Conservation (phyloP, 2,888 invertebrate genomes). For the Eilema depressum region DNA sequence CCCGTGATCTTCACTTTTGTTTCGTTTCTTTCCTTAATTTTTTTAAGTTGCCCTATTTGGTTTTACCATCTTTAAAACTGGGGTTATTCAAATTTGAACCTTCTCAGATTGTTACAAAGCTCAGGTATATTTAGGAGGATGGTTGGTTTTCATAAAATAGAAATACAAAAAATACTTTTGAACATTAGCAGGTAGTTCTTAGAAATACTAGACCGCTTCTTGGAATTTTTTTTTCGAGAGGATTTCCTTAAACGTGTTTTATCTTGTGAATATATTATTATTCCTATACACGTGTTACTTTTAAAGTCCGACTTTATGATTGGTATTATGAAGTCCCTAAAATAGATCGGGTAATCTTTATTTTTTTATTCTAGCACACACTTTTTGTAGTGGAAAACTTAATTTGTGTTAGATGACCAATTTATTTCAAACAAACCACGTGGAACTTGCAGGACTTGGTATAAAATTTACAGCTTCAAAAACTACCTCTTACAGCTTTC, state of each 20-base stretch:
- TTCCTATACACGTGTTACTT: slow-evolving; percentile 26
- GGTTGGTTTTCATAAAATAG: slow-evolving; percentile 33
- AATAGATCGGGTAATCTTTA: neutral
- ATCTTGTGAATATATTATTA: slow-evolving; percentile 38
- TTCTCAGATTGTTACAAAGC: slow-evolving; percentile 10
- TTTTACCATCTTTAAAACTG: neutral
- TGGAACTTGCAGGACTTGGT: neutral
- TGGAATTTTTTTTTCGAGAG: slow-evolving; percentile 60
- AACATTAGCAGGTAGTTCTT: slow-evolving; percentile 69
- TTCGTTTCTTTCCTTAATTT: slow-evolving; percentile 53
- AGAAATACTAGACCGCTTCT: slow-evolving; percentile 67
- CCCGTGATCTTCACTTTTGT: slow-evolving; percentile 61
- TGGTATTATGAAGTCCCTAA: neutral
- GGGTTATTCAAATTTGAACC: slow-evolving; percentile 14
- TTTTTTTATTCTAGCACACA: neutral
- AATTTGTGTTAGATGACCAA: neutral
- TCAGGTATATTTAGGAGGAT: neutral
- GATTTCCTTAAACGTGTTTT: slow-evolving; percentile 49
- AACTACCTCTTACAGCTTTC: neutral
- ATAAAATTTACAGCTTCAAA: neutral
- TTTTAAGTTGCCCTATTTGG: slow-evolving; percentile 20
- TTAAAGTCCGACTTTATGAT: slow-evolving; percentile 14
- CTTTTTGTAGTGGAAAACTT: neutral
- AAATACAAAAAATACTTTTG: slow-evolving; percentile 58
- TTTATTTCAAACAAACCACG: neutral